These are phyloP conservation scores for Anarhynchus alexandrinus DNA, from an alignment of 2,113 vertebrate genomes.

Conservation along the genomic window DNA sequence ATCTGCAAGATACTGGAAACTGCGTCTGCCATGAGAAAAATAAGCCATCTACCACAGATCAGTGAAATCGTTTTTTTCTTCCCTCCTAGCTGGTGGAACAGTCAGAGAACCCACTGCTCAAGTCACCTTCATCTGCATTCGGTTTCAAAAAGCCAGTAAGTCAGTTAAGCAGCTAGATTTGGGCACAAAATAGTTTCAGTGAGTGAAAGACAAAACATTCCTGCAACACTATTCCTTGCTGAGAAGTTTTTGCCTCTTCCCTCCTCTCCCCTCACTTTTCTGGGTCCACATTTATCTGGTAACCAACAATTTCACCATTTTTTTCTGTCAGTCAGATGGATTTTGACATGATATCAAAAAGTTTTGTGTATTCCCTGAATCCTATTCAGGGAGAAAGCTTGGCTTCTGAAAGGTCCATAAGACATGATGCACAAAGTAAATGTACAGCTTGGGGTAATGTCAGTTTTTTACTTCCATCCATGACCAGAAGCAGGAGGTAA, in stretches of 20 bases:
- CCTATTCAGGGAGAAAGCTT: neutral
- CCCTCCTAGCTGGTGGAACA: neutral
- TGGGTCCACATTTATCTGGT: neutral
- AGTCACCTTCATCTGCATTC: neutral
- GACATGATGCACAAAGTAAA: neutral
- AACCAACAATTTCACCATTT: neutral
- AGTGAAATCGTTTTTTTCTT: neutral
- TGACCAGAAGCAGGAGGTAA: neutral
- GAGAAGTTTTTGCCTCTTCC: neutral
- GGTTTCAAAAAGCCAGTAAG: neutral
- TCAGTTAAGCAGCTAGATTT: neutral
- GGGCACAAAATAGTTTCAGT: neutral
- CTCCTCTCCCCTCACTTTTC: neutral
- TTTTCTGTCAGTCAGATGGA: neutral
- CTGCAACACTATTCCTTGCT: neutral
- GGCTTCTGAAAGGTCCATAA: neutral
- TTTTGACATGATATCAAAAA: neutral
- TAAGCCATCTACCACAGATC: neutral
- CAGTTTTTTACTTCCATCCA: neutral
- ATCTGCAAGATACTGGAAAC: neutral
- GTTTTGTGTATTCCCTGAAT: neutral
- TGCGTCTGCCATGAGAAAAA: neutral
- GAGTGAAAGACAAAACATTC: neutral
- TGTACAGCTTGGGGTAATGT: neutral
- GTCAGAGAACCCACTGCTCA: neutral